Conservation (phyloP, 2,797 vertebrate genomes). For the Centropyge bicolor region DNA sequence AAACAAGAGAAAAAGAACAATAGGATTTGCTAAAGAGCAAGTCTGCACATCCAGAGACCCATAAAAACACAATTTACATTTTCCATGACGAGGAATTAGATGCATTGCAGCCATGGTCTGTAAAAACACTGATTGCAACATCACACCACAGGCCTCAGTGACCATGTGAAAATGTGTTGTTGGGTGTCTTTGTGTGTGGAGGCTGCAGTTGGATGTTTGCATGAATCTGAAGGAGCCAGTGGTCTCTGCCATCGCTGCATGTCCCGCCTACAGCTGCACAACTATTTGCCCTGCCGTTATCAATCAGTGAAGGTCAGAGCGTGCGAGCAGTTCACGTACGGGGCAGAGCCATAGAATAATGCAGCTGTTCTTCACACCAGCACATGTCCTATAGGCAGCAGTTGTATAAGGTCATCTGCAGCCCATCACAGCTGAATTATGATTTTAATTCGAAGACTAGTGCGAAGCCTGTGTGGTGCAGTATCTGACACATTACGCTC, state of each 20-base stretch:
- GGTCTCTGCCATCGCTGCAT: background rate
- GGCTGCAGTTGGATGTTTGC: background rate
- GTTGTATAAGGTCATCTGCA: background rate
- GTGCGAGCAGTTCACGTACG: conserved; percentile 2
- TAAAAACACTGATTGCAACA: background rate
- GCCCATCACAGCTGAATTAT: background rate
- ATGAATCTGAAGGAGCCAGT: background rate
- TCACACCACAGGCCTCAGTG: background rate
- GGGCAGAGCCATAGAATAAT: background rate
- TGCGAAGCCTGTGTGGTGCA: no score
- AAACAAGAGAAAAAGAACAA: no score
- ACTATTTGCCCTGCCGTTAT: conserved; percentile 12
- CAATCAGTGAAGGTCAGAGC: conserved; percentile 48
- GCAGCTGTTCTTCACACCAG: conserved; percentile 8
- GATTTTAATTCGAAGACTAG: background rate
- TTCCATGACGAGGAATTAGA: background rate
- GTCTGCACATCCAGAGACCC: background rate
- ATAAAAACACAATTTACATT: background rate
- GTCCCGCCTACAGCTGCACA: conserved; percentile 23
- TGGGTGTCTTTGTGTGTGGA: background rate
- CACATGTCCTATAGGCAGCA: background rate
- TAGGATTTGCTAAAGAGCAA: background rate
- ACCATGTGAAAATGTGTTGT: background rate
- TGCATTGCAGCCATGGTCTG: background rate
- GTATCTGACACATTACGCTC: background rate